phyloP scores from a whole-genome alignment of 92 coral and sea anemone species.

The Parazoanthus swiftii region DNA sequence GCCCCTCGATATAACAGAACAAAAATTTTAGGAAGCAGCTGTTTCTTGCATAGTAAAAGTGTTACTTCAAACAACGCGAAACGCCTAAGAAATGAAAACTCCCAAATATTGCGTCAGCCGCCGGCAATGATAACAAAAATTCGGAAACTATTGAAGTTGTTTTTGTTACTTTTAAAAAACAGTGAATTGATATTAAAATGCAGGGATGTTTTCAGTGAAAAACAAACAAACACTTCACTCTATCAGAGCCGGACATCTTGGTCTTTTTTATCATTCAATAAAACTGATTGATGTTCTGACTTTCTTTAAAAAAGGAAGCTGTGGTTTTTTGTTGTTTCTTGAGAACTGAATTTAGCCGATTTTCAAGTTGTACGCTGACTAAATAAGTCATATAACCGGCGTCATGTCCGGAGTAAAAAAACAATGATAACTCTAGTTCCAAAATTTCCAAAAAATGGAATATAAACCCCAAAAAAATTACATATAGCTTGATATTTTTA shows the following conservation, averaged over 20 bases:
- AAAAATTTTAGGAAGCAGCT: no score
- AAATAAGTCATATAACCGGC: background rate
- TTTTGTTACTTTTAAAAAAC: background rate
- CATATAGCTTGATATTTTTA: background rate
- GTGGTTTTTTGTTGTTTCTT: constrained; percentile 8
- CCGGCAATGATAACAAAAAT: background rate
- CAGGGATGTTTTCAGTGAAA: background rate
- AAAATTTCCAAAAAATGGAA: background rate
- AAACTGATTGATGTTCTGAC: constrained; percentile 4
- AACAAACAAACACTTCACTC: background rate
- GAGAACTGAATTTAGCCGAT: background rate
- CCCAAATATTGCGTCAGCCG: background rate
- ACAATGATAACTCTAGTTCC: background rate
- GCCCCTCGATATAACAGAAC: no score
- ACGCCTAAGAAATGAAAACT: no score
- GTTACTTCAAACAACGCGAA: no score
- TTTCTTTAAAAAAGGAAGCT: background rate
- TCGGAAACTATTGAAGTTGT: background rate
- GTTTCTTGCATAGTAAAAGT: no score
- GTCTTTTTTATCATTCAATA: background rate
- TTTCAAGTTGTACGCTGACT: background rate
- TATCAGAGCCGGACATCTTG: background rate
- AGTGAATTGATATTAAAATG: background rate
- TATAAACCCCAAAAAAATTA: background rate
- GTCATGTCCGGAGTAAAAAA: background rate